Evolutionary conservation across 2,888 invertebrate genomes (phyloP), one percentile per base, ranked within the genome.

Genomic region (Eugnorisma glareosa): DNA sequence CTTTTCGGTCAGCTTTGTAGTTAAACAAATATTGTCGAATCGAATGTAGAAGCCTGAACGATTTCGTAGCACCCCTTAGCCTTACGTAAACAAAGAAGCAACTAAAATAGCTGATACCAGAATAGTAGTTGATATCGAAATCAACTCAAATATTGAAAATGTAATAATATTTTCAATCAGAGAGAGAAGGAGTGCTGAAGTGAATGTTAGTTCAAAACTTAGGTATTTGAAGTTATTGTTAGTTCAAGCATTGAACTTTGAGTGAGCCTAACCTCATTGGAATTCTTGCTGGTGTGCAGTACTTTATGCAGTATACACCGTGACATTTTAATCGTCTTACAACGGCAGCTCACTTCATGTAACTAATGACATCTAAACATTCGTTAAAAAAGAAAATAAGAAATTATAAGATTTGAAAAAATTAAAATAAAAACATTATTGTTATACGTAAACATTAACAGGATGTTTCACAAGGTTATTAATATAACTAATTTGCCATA

Each of bases 141-240:
- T 73, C 8, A 64, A 81, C 24, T 40, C 31, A 48, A 57, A 74
- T 57, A 28, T 57, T 48, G 31, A 72, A 72, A 31, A 11, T 64
- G 13, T 37, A 75, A 28, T 54, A 45, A 28, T 54, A 45, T 45
- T 45, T 61, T 63, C 66, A 59, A 81, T 81, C 28, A 35, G 37
- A 57, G 28, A 61, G 37, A 54, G 21, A 28, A 54, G 35, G 24
- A 37, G 28, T 4, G 57, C 28, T 43, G 21, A 13, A 18, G n/a
- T 7, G 15, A n/a, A 28, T 61, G 31, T 67, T 61, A 61, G 82
- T 75, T 82, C 5, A 45, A 15, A 75, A 75, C 75, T 67, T 24
- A 37, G 1, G 31, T 72, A 7, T 28, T 67, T 75, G 31, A 63
- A 67, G 45, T 66, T 57, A 15, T 7, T 73, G 40, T 73, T 78